phyloP scores from a whole-genome alignment of 2,797 vertebrate genomes.

The Ptychadena robeensis region DNA sequence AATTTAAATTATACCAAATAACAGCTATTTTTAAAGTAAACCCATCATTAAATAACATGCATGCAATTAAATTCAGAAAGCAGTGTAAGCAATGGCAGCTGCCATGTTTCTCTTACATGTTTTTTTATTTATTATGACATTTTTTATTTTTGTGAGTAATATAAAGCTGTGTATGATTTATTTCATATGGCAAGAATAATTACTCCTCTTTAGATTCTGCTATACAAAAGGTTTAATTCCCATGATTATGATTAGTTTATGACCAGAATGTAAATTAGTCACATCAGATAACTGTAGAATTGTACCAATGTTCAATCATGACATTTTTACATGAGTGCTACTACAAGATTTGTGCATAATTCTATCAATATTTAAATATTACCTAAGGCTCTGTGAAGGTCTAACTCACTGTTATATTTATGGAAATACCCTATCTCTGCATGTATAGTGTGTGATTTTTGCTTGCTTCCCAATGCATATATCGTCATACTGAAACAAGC shows the following conservation, averaged over 20 bases:
- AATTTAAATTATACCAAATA: too few species aligned
- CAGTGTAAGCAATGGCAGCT: neutral
- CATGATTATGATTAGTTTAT: neutral
- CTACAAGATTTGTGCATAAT: neutral
- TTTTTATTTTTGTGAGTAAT: neutral
- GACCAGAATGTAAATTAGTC: neutral
- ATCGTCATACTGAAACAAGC: neutral
- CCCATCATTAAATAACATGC: too few species aligned
- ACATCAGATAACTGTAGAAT: neutral
- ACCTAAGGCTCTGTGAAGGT: neutral
- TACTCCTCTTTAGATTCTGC: neutral
- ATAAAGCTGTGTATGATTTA: neutral
- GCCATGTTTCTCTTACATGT: neutral
- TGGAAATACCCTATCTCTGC: neutral
- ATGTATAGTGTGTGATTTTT: neutral
- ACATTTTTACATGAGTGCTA: neutral
- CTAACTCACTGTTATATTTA: neutral
- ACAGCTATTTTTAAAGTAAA: too few species aligned
- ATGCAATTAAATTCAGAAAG: too few species aligned
- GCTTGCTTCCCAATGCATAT: too few species aligned
- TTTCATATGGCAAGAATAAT: neutral
- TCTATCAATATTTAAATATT: neutral
- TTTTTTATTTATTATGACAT: neutral
- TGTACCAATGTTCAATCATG: neutral
- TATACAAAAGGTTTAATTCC: neutral